These are phyloP conservation scores for Galaxias olidus DNA, from an alignment of 2,797 vertebrate genomes.

Conservation along the genomic window DNA sequence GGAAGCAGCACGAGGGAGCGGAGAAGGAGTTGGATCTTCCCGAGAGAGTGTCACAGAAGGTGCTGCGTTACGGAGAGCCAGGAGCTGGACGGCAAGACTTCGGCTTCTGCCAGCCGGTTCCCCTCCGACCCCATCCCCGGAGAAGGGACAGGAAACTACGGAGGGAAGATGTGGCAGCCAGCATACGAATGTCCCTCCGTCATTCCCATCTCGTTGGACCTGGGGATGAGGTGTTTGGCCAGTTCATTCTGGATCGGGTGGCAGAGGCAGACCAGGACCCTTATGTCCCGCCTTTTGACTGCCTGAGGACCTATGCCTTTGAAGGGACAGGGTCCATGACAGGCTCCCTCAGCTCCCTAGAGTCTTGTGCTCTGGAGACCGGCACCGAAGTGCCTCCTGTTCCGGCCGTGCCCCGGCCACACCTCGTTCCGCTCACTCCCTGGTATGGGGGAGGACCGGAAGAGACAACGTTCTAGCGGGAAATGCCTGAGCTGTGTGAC, in stretches of 20 bases:
- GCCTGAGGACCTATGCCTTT: constrained; percentile 82
- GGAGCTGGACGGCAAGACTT: constrained; percentile 13
- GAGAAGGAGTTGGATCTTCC: constrained; percentile 76
- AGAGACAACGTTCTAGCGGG: constrained; percentile 70
- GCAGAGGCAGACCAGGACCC: constrained; percentile 85
- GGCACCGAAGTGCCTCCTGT: constrained; percentile 58
- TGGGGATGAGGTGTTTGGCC: constrained; percentile 82
- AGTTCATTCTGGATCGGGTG: constrained; percentile 89
- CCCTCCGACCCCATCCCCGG: constrained; percentile 71
- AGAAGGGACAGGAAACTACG: constrained; percentile 63
- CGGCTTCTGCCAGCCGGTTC: constrained; percentile 69
- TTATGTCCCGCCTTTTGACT: constrained; percentile 83
- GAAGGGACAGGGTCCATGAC: constrained; percentile 86
- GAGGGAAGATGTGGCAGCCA: constrained; percentile 66
- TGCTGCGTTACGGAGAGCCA: constrained; percentile 82
- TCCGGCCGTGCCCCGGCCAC: constrained; percentile 64
- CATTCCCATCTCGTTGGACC: constrained; percentile 88
- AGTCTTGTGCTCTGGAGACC: constrained; percentile 63
- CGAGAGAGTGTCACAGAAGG: constrained; percentile 85
- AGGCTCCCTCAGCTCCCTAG: constrained; percentile 90
- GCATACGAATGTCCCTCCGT: constrained; percentile 83
- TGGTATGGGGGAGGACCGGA: constrained; percentile 66
- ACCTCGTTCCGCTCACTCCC: constrained; percentile 70
- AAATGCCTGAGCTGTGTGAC: no score
- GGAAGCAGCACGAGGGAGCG: constrained; percentile 68